These are phyloP conservation scores for Potamarius usumacintae DNA, from an alignment of 2,113 vertebrate species.

Conservation along the genomic window DNA sequence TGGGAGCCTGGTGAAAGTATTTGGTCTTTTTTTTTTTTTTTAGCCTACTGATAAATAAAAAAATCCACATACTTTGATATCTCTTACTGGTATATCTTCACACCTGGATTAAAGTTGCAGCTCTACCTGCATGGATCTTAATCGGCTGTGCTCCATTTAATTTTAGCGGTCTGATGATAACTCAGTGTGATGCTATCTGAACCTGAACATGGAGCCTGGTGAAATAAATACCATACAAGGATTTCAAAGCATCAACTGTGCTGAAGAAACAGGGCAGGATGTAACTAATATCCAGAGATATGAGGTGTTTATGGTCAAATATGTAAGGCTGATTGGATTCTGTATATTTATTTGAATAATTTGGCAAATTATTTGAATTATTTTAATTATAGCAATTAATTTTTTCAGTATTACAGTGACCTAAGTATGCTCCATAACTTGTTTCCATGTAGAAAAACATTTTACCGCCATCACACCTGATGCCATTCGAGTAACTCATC, in stretches of 20 bases:
- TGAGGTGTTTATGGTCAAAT: not conserved
- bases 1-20: not conserved
- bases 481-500: not conserved
- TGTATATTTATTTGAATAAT: not conserved
- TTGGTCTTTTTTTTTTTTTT: not conserved
- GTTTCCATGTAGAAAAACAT: not conserved
- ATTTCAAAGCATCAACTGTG: not conserved
- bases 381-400: not conserved
- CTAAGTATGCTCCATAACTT: not conserved
- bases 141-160: conserved; percentile 14
- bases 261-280: not conserved
- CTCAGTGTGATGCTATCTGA: not conserved
- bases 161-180: not conserved
- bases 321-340: not conserved
- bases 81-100: conserved; percentile 6
- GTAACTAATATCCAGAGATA: not conserved
- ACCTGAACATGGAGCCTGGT: not conserved
- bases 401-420: not conserved
- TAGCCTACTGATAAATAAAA: not conserved
- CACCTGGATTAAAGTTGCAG: not conserved
- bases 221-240: not conserved
- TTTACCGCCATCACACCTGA: not conserved
- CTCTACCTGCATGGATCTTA: conserved; percentile 17
- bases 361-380: not conserved
- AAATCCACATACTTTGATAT: not conserved